These are phyloP conservation scores for Noturus placidus DNA, from an alignment of 2,113 vertebrate genomes.

Conservation along the genomic window DNA sequence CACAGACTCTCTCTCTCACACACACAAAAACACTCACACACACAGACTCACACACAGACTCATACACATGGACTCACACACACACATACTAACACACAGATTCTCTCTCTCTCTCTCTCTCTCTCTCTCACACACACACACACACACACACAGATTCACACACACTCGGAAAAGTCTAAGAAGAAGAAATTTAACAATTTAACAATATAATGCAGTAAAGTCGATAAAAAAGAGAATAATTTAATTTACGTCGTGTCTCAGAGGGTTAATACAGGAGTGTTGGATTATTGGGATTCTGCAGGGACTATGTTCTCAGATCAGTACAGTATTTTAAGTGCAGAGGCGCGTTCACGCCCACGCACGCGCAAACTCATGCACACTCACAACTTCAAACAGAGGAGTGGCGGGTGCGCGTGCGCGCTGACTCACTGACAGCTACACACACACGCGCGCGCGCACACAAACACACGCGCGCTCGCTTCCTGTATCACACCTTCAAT, in stretches of 20 bases:
- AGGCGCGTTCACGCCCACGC: not conserved
- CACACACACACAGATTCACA: no score
- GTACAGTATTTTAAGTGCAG: not conserved
- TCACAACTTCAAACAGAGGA: not conserved
- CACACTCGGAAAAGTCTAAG: no score
- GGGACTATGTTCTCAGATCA: not conserved
- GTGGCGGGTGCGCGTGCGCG: not conserved
- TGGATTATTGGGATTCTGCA: not conserved
- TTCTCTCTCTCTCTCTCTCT: no score
- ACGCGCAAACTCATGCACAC: not conserved
- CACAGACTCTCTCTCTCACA: no score
- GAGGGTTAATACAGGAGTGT: not conserved
- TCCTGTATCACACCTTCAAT: conserved; percentile 48
- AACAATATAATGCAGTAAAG: not conserved
- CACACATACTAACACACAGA: no score
- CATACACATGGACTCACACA: no score
- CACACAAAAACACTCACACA: no score
- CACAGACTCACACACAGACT: no score
- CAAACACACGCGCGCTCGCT: conserved; percentile 4
- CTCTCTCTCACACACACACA: no score
- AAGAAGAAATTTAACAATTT: no score
- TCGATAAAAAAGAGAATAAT: not conserved
- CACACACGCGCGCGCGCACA: not conserved
- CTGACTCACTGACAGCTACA: not conserved
- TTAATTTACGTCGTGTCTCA: not conserved